Percentiles rank a stretch among this genome's conserved stretches.
These are phyloP conservation scores for Eurosta solidaginis DNA, from an alignment of 1,140 invertebrate species.

Conservation along the genomic window DNA sequence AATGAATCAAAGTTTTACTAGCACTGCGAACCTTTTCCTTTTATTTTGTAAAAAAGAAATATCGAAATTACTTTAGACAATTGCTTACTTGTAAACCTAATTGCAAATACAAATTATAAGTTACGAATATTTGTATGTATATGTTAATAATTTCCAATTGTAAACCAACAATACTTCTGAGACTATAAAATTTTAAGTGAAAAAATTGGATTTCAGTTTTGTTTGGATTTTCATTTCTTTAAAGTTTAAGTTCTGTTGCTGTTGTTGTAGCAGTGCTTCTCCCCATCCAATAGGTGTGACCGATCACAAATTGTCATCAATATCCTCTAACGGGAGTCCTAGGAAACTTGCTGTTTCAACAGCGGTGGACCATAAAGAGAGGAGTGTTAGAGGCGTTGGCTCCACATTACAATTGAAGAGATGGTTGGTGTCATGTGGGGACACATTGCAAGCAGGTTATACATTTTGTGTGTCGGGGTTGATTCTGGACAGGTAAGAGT, in stretches of 20 bases:
- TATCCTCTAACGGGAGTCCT: no score
- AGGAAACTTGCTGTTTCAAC: no score
- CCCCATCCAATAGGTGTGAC: no score
- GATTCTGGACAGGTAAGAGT: no score
- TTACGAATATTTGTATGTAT: background rate
- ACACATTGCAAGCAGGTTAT: no score
- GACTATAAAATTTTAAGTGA: conserved; percentile 8
- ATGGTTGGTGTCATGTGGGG: no score
- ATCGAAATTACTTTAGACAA: conserved; percentile 10
- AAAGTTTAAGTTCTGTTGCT: background rate
- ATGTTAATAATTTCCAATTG: conserved; percentile 1
- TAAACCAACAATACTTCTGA: background rate
- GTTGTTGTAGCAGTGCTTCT: no score
- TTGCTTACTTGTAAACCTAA: conserved; percentile 8
- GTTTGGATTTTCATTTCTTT: background rate
- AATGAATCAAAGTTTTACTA: background rate
- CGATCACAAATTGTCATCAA: no score
- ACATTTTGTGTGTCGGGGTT: no score
- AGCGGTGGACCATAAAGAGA: no score
- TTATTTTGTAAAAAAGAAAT: conserved; percentile 1
- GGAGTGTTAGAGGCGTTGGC: no score
- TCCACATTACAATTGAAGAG: no score
- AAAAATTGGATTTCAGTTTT: background rate
- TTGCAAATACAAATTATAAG: background rate
- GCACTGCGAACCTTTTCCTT: conserved; percentile 13